Evolutionary conservation across 2,113 vertebrate species (phyloP), one percentile per base, ranked within the genome.

Genomic region (Pelvicachromis taeniatus): DNA sequence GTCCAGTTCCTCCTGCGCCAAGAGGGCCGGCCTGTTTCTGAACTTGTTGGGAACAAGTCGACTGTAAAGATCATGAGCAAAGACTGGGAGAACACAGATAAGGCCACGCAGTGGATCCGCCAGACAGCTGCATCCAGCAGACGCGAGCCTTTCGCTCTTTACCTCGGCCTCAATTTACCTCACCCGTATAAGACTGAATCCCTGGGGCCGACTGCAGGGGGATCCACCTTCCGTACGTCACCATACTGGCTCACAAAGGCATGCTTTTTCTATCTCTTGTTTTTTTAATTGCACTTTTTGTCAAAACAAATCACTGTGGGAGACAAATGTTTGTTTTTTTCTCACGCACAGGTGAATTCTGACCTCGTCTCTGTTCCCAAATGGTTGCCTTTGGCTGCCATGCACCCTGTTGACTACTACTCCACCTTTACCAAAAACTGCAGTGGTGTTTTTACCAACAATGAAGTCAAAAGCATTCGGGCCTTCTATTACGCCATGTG

Each of bases 401-500:
- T 98, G 97, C 98, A 99, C 89, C 96, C 97, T 75, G 94, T 98
- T 85, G 99, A 99, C 93, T 98, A 96, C 95, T 99, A 99, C 86
- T 97, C 98, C 55, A 98, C 97, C 1, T 96, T 97, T 65, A 98
- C 97, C 80, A 99, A 99, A 95, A 99, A 99, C 86, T 99, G 98
- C 94, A 99, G 97, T n/a, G 93, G 95, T 13, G 84, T 88, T 73
- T 99, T 99, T 93, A 97, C 98, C 79, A 77, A 96, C 26, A 88
- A 97, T 85, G 98, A 99, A 95, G 95, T 99, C 77, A 96, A 83
- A 94, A 92, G 93, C 84, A 98, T 99, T 73, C 95, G 98, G 85
- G 96, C 97, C 29, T 97, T 97, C 95, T 99, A 99, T 94, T 99
- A 99, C 80, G 98, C 98, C 75, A 99, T 99, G 99, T 99, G 99